These are phyloP conservation scores for Galemys pyrenaicus DNA, from an alignment of 2,113 vertebrate species.

Conservation along the genomic window DNA sequence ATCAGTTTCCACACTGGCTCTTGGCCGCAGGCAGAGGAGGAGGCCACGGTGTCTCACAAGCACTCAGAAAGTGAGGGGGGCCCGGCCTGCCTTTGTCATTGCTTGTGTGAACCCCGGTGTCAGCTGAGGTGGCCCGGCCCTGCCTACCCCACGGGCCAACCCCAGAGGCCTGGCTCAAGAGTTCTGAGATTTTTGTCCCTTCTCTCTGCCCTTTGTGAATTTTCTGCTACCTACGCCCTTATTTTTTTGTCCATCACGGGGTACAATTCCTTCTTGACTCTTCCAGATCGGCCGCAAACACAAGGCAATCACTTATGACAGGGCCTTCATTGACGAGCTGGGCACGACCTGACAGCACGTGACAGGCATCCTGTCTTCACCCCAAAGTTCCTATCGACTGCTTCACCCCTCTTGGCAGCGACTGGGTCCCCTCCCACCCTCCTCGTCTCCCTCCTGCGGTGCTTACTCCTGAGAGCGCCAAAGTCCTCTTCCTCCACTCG, in stretches of 20 bases:
- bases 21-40: neutral
- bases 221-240: neutral
- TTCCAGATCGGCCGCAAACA: neutral
- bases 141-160: neutral
- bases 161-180: neutral
- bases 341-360: fast-evolving
- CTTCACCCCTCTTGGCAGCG: too few relatives aligned
- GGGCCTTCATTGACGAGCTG: neutral
- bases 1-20: neutral
- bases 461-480: neutral
- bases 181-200: neutral
- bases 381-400: neutral
- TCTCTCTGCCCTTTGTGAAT: neutral
- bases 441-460: neutral
- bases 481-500: neutral
- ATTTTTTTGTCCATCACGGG: neutral
- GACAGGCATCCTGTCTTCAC: fast-evolving
- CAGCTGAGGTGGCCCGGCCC: neutral
- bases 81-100: neutral
- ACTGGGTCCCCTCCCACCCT: neutral
- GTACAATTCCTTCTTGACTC: neutral
- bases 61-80: neutral
- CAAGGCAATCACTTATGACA: neutral
- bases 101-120: neutral
- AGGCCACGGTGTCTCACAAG: neutral